phyloP scores from a whole-genome alignment of 1,140 invertebrate genomes.

The Rhopalosiphum padi region DNA sequence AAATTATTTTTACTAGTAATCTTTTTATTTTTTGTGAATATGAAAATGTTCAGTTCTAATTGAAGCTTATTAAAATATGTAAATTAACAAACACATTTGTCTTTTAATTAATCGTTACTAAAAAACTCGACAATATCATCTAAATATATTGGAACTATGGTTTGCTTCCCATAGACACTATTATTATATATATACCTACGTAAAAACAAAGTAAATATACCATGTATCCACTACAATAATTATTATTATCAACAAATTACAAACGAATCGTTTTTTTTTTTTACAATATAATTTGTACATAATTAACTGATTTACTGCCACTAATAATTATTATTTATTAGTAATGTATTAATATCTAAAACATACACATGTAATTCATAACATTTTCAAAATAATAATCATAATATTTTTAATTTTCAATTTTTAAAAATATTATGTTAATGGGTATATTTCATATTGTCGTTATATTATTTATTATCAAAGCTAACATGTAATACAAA shows the following conservation, averaged over 20 bases:
- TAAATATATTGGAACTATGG: neutral
- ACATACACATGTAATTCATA: neutral
- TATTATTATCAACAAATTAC: neutral
- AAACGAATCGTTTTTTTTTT: neutral
- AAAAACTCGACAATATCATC: neutral
- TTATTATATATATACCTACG: too few relatives aligned
- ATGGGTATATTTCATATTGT: too few relatives aligned
- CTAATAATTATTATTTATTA: too few relatives aligned
- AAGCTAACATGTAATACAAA: too few relatives aligned
- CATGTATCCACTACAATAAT: neutral
- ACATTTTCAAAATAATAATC: neutral
- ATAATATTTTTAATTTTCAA: neutral
- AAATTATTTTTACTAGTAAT: neutral
- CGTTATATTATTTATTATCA: too few relatives aligned
- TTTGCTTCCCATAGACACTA: neutral
- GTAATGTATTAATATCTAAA: neutral
- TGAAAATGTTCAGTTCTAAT: neutral
- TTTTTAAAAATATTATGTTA: neutral
- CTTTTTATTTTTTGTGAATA: neutral
- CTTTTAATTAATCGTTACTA: neutral
- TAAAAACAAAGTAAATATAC: neutral
- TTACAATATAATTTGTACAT: too few relatives aligned
- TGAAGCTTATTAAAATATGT: neutral
- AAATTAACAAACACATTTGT: neutral
- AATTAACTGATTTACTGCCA: too few relatives aligned